A percentile compares a stretch with the other conserved stretches of the same genome.
Conservation (phyloP, 2,113 vertebrate genomes). For the Rhegmatorhina hoffmannsi region DNA sequence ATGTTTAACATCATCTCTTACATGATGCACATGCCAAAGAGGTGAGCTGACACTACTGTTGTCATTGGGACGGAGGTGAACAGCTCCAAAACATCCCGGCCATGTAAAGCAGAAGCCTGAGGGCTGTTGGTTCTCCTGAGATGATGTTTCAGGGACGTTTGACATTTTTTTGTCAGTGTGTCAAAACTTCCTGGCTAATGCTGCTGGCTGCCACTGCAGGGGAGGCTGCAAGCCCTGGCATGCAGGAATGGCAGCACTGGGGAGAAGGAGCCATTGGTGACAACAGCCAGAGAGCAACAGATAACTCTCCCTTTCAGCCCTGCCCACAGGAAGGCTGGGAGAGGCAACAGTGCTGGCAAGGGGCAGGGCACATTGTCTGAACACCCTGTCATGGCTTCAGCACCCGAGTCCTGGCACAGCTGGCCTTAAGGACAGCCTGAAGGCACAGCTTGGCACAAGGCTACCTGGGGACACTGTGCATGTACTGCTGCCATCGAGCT, state of each 20-base stretch:
- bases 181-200: background rate
- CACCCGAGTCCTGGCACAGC: background rate
- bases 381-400: background rate
- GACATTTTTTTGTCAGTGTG: fast-evolving
- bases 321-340: background rate
- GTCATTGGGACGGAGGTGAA: background rate
- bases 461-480: fast-evolving
- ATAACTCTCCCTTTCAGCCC: background rate
- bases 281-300: background rate
- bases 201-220: background rate
- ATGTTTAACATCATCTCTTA: background rate
- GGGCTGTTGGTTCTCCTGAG: background rate
- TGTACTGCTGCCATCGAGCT: fast-evolving
- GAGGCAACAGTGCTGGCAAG: background rate
- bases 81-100: background rate
- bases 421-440: background rate
- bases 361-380: background rate
- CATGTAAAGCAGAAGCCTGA: background rate
- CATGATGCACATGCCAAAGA: background rate
- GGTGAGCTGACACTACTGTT: background rate
- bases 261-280: background rate
- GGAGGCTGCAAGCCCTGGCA: background rate
- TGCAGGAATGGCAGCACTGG: background rate
- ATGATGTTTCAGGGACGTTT: background rate
- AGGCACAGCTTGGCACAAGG: background rate